Percentiles rank a stretch among this genome's conserved stretches.
These are phyloP conservation scores for Salpingus planirostris DNA, from an alignment of 2,888 invertebrate genomes.

Conservation along the genomic window DNA sequence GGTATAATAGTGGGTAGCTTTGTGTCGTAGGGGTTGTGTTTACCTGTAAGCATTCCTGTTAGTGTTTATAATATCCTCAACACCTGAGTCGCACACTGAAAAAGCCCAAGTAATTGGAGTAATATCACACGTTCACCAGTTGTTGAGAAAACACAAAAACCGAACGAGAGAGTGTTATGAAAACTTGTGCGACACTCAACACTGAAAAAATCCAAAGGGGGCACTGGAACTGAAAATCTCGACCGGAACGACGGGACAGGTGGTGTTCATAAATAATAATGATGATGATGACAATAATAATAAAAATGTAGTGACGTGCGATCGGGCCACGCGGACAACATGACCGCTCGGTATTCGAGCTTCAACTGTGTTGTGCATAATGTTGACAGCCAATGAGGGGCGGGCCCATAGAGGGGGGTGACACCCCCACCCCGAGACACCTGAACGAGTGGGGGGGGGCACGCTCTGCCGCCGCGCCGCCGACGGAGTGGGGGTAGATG, in stretches of 20 bases:
- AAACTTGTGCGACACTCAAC: conserved; percentile 24
- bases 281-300: conserved; percentile 17
- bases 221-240: conserved; percentile 13
- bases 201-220: conserved; percentile 22
- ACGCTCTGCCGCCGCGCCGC: too few species aligned
- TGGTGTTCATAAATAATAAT: conserved; percentile 30
- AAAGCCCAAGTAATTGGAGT: conserved; percentile 19
- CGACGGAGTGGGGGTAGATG: too few species aligned
- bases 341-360: conserved; percentile 40
- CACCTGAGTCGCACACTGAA: conserved; percentile 33
- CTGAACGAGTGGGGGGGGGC: conserved; percentile 32
- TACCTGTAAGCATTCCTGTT: conserved; percentile 38
- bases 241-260: conserved; percentile 5
- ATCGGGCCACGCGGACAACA: conserved; percentile 40
- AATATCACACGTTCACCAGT: conserved; percentile 22
- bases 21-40: too few species aligned
- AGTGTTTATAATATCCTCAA: conserved; percentile 31
- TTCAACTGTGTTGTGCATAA: conserved; percentile 43
- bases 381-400: conserved; percentile 43
- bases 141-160: conserved; percentile 27
- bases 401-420: conserved; percentile 41
- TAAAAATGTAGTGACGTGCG: conserved; percentile 28
- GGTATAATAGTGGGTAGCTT: too few species aligned
- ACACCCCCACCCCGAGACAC: conserved; percentile 36
- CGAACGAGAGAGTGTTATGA: conserved; percentile 22